phyloP scores from a whole-genome alignment of 2,888 invertebrate genomes.

The Cyclophora punctaria region DNA sequence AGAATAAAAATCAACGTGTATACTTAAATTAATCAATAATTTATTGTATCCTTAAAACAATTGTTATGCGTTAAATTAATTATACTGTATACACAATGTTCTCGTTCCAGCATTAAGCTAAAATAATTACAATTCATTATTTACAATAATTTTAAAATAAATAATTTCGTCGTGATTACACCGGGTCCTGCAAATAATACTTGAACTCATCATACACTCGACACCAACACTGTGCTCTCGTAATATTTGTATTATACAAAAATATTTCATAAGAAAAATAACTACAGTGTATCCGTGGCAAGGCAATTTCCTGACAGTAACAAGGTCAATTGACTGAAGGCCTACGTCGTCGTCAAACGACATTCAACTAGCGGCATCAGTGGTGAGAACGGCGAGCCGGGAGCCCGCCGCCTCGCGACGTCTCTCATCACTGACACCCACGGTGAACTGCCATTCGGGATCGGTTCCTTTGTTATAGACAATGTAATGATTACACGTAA shows the following conservation, averaged over 20 bases:
- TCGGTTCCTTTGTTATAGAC: no score
- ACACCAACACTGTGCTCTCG: no score
- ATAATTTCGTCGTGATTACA: conserved; percentile 23
- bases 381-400: no score
- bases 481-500: no score
- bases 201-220: conserved; percentile 14
- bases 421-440: no score
- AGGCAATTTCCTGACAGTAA: background rate
- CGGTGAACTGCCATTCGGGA: no score
- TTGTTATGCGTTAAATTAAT: conserved; percentile 57
- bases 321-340: no score
- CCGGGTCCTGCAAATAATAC: conserved; percentile 18
- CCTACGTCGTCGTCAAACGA: no score
- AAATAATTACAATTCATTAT: conserved; percentile 53
- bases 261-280: conserved; percentile 37
- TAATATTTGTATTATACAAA: conserved; percentile 29
- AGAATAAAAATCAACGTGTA: conserved; percentile 11
- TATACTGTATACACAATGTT: conserved; percentile 62
- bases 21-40: conserved; percentile 65
- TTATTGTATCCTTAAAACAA: conserved; percentile 63
- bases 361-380: no score
- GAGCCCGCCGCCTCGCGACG: no score
- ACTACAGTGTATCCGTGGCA: conserved; percentile 8
- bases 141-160: conserved; percentile 49
- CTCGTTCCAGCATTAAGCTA: conserved; percentile 34